A percentile compares a stretch with the other conserved stretches of the same genome.
These are phyloP conservation scores for Sebastes ruberrimus DNA, from an alignment of 2,797 vertebrate genomes.

Conservation along the genomic window DNA sequence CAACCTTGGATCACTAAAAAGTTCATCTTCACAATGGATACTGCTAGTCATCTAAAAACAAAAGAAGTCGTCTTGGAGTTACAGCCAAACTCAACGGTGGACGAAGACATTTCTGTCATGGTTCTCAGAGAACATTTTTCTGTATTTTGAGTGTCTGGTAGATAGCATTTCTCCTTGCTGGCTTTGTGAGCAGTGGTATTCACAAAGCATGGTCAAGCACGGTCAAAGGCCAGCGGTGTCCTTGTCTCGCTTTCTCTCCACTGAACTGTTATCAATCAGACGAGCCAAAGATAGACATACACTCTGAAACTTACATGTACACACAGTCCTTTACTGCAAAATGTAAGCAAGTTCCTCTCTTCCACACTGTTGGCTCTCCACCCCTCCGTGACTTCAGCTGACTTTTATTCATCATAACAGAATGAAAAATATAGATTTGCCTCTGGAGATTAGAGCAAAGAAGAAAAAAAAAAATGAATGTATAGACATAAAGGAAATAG, in stretches of 20 bases:
- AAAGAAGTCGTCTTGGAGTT: not conserved
- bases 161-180: constrained; percentile 22
- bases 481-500: constrained; percentile 72
- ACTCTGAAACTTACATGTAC: constrained; percentile 14
- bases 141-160: constrained; percentile 13
- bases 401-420: constrained; percentile 78
- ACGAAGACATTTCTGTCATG: not conserved
- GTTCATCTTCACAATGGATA: not conserved
- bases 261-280: constrained; percentile 57
- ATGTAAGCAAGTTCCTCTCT: constrained; percentile 66
- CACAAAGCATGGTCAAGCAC: constrained; percentile 42
- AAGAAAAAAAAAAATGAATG: constrained; percentile 48
- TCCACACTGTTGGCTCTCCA: constrained; percentile 58
- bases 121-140: constrained; percentile 13
- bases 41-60: not conserved
- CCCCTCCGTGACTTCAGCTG: constrained; percentile 49
- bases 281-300: constrained; percentile 4
- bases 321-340: constrained; percentile 39
- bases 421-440: constrained; percentile 78
- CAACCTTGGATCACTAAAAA: not conserved
- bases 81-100: not conserved
- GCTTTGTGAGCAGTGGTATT: constrained; percentile 48
- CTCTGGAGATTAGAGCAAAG: constrained; percentile 65
- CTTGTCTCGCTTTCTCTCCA: constrained; percentile 45
- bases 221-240: constrained; percentile 59